Percentiles rank a stretch among this genome's conserved stretches.
Conservation (phyloP, 2,113 vertebrate genomes). For the Pomatorhinus ruficollis region DNA sequence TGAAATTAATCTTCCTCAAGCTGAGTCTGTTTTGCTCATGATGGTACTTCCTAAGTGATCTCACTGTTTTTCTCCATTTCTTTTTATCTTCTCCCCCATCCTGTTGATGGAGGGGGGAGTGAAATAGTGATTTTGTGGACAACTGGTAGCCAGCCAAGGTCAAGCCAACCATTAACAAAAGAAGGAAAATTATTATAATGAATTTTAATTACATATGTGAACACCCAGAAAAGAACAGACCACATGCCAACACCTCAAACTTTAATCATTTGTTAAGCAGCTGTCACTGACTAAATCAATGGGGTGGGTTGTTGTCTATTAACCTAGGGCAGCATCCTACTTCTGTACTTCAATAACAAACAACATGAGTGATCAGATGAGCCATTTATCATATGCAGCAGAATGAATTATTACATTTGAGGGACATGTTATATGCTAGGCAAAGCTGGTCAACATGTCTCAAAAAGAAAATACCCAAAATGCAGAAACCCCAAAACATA, state of each 20-base stretch:
- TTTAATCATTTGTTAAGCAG: slow-evolving; percentile 17
- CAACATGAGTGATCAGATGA: slow-evolving; percentile 42
- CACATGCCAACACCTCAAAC: neutral
- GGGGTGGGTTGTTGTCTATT: slow-evolving; percentile 7
- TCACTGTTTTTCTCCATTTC: neutral
- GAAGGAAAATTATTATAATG: neutral
- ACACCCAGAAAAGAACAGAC: neutral
- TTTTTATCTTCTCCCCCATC: neutral
- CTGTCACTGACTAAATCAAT: slow-evolving; percentile 21
- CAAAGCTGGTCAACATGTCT: slow-evolving; percentile 23
- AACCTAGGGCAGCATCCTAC: slow-evolving; percentile 26
- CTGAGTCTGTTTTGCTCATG: neutral
- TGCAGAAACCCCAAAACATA: neutral
- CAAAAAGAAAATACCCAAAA: slow-evolving; percentile 18
- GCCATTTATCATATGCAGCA: slow-evolving; percentile 32
- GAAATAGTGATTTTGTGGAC: neutral
- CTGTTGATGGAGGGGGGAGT: neutral
- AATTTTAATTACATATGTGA: neutral
- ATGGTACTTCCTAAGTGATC: neutral
- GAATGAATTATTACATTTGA: slow-evolving; percentile 44
- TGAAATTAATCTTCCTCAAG: neutral
- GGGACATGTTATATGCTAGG: neutral
- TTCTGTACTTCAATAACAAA: slow-evolving; percentile 40
- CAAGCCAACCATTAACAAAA: neutral
- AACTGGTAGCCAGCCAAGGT: neutral